Percentiles rank a stretch among this genome's conserved stretches.
Evolutionary conservation across 2,888 invertebrate genomes (phyloP).

Genomic region (Meliscaeva auricollis): DNA sequence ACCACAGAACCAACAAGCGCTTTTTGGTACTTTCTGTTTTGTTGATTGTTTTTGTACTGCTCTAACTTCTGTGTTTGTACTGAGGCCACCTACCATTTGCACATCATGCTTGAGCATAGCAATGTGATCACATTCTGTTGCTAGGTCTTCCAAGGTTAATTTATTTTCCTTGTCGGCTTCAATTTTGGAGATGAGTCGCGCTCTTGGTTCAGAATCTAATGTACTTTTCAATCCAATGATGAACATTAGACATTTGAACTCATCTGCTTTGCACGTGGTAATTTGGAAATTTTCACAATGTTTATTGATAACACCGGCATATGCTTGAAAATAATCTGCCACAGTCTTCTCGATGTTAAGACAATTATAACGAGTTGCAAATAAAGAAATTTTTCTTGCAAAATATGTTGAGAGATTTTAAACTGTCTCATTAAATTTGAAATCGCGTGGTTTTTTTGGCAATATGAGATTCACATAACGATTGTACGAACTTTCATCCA

Average conservation of each 20-base stretch:
- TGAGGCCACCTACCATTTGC: slow-evolving; percentile 18
- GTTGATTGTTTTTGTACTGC: slow-evolving; percentile 11
- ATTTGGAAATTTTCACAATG: slow-evolving; percentile 35
- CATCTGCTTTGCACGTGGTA: slow-evolving; percentile 20
- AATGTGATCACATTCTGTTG: slow-evolving; percentile 38
- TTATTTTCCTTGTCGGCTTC: slow-evolving; percentile 35
- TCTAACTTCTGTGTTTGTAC: slow-evolving; percentile 17
- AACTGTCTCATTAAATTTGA: slow-evolving; percentile 5
- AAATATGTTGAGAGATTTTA: slow-evolving; percentile 15
- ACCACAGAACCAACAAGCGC: slow-evolving; percentile 34
- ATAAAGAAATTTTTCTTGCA: slow-evolving; percentile 18
- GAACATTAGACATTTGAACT: slow-evolving; percentile 26
- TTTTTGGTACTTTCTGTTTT: slow-evolving; percentile 25
- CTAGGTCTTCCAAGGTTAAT: slow-evolving; percentile 34
- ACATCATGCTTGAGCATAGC: slow-evolving; percentile 21
- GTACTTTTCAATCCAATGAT: slow-evolving; percentile 28
- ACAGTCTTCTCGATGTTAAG: slow-evolving; percentile 1
- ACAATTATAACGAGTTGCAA: slow-evolving; percentile 24
- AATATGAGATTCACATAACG: slow-evolving; percentile 32
- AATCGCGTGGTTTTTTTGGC: slow-evolving; percentile 31
- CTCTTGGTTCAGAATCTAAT: slow-evolving; percentile 29
- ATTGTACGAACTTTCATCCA: slow-evolving; percentile 21
- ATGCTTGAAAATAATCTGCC: slow-evolving; percentile 22
- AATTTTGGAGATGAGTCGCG: slow-evolving; percentile 39
- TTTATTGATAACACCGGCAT: slow-evolving; percentile 26